Base-by-base conservation (phyloP, 2,888 invertebrate species). In the Monoplex corrugatus region DNA sequence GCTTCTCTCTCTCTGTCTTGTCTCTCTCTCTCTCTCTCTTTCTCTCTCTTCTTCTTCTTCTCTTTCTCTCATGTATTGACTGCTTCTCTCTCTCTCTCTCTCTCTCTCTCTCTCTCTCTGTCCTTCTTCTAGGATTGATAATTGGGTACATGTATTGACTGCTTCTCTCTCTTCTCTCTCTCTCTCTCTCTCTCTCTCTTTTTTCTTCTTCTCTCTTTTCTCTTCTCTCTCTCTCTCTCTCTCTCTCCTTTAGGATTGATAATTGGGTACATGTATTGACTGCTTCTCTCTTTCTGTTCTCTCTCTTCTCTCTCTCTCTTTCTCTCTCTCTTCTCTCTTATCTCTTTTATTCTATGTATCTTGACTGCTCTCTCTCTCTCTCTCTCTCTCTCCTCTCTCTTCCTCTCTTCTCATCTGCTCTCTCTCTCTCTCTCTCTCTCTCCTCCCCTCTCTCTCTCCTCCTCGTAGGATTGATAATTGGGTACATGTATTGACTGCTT, bases 81-180 rank as follows among this genome's bases (percentile, higher is more conserved):
- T n/a, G n/a, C n/a, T n/a, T n/a, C 72, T 75, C 72, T 75, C 35
- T 75, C 72, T 75, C 72, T 75, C 72, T 75, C 72, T 75, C 38
- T 75, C 72, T 23, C 16, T 28, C 32, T 50, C 50, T 50, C 50
- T 50, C 50, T 50, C 50, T 50, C 50, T 50, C 50, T 50, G 8
- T 50, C 50, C 50, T 50, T 50, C 50, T 16, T 57, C 57, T 16
- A 57, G 57, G 57, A 57, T 5, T 5, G 10, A 5, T 2, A 28
- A 57, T 23, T 57, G 28, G 28, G 57, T 10, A 57, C 57, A 2
- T 28, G 2, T 68, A 50, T 16, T 16, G 63, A 50, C 3, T 63
- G 63, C 10, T 63, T 63, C 23, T 63, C 63, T 63, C 5, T 63
- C 63, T 6, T 13, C 63, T 13, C 63, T 6, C n/a, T n/a, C n/a